These are phyloP conservation scores for Silurus meridionalis DNA, from an alignment of 2,113 vertebrate genomes.

Conservation along the genomic window DNA sequence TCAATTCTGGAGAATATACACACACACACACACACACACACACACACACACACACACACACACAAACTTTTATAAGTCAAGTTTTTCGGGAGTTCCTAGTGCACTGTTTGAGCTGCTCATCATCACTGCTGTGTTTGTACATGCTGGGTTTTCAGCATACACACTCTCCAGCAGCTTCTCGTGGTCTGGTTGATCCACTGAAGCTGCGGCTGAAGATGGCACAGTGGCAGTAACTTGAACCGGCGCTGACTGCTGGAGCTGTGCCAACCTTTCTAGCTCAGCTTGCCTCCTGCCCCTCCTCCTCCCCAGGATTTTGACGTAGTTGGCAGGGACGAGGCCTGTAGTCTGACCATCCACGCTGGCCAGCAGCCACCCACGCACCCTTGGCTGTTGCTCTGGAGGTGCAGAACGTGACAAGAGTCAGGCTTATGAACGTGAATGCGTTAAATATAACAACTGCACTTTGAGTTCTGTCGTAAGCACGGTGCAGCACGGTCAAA, in stretches of 20 bases:
- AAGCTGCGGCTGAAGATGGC: conserved; percentile 1
- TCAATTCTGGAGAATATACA: neutral
- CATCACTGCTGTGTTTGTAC: conserved; percentile 26
- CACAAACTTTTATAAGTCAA: conserved; percentile 74
- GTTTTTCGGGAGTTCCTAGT: conserved; percentile 70
- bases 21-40: conserved; percentile 14
- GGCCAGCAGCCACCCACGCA: conserved; percentile 94
- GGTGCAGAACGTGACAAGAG: neutral
- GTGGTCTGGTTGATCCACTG: conserved; percentile 62
- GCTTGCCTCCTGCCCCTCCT: conserved; percentile 82
- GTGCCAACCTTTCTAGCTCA: conserved; percentile 71
- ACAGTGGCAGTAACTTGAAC: conserved; percentile 7
- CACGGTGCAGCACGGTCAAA: too few relatives aligned
- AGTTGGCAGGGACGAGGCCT: conserved; percentile 93
- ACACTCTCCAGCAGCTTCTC: conserved; percentile 84
- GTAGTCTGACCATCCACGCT: conserved; percentile 86
- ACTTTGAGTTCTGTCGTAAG: neutral
- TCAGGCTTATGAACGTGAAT: neutral
- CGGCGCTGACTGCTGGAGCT: conserved; percentile 62
- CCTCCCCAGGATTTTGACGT: conserved; percentile 91
- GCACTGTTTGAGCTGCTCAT: conserved; percentile 57
- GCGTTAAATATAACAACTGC: neutral
- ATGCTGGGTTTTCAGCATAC: conserved; percentile 73
- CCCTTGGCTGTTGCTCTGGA: conserved; percentile 89
- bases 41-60: neutral